Percentiles rank a stretch among this genome's conserved stretches.
Conservation (phyloP, 2,113 vertebrate genomes). For the Phrynocephalus versicolor region DNA sequence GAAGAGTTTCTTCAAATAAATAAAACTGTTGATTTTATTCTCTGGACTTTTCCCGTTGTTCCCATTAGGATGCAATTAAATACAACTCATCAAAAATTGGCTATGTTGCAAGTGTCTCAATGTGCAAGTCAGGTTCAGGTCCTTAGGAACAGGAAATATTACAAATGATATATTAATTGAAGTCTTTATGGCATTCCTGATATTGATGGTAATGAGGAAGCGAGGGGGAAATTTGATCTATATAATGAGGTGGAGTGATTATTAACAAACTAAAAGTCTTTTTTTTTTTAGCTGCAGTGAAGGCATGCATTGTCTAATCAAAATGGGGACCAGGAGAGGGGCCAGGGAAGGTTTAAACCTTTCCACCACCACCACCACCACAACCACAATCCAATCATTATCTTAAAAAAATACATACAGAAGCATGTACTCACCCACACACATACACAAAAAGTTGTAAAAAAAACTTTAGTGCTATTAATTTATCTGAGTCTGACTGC, state of each 20-base stretch:
- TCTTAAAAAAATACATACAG: too few relatives aligned
- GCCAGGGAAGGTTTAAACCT: too few relatives aligned
- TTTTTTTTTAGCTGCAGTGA: too few relatives aligned
- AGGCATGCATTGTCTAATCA: too few relatives aligned
- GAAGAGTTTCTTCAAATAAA: not conserved
- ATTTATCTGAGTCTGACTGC: not conserved
- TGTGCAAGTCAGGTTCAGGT: not conserved
- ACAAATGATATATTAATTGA: not conserved
- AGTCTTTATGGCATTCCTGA: not conserved
- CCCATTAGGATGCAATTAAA: not conserved
- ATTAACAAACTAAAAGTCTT: not conserved
- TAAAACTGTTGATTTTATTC: not conserved
- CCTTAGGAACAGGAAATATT: not conserved
- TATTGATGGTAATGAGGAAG: not conserved
- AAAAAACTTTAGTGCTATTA: too few relatives aligned
- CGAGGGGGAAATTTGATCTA: too few relatives aligned
- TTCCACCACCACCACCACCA: too few relatives aligned
- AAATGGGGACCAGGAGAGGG: too few relatives aligned
- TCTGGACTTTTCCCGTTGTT: not conserved
- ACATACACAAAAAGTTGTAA: too few relatives aligned
- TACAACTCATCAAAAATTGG: not conserved
- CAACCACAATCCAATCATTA: too few relatives aligned
- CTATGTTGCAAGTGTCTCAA: not conserved
- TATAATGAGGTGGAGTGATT: not conserved
- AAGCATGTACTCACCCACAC: too few relatives aligned